A percentile compares a stretch with the other conserved stretches of the same genome.
Evolutionary conservation across 2,113 vertebrate genomes (phyloP).

Genomic region (Anguilla rostrata): DNA sequence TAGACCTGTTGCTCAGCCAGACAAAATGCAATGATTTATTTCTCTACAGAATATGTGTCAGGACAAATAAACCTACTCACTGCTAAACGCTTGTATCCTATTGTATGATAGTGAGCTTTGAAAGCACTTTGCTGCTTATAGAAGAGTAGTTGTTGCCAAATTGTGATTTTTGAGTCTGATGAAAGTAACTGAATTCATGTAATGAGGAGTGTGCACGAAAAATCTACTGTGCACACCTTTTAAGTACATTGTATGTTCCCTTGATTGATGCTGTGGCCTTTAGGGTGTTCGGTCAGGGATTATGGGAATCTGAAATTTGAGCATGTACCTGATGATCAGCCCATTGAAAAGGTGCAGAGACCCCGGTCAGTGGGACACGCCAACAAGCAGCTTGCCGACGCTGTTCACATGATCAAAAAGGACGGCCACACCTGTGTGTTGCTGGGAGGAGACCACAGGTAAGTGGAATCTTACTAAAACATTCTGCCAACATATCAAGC

Average conservation of each 20-base stretch:
- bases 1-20: not conserved
- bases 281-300: constrained; percentile 71
- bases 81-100: not conserved
- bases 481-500: not conserved
- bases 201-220: not conserved
- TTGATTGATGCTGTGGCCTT: not conserved
- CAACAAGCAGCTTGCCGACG: constrained; percentile 59
- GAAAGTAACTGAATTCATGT: not conserved
- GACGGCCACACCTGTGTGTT: constrained; percentile 62
- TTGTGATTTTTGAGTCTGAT: not conserved
- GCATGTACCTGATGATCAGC: constrained; percentile 41
- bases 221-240: not conserved
- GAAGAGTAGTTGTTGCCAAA: not conserved
- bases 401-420: constrained; percentile 55
- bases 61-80: not conserved
- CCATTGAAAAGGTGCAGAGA: constrained; percentile 42
- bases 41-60: not conserved
- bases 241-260: not conserved
- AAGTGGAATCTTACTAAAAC: not conserved
- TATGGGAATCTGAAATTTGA: constrained; percentile 71
- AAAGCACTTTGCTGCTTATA: not conserved
- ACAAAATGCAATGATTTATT: not conserved
- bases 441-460: constrained; percentile 79
- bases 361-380: constrained; percentile 61
- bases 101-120: not conserved